Conservation (phyloP, 2,113 vertebrate genomes). For the Microcebus ravelobensis region DNA sequence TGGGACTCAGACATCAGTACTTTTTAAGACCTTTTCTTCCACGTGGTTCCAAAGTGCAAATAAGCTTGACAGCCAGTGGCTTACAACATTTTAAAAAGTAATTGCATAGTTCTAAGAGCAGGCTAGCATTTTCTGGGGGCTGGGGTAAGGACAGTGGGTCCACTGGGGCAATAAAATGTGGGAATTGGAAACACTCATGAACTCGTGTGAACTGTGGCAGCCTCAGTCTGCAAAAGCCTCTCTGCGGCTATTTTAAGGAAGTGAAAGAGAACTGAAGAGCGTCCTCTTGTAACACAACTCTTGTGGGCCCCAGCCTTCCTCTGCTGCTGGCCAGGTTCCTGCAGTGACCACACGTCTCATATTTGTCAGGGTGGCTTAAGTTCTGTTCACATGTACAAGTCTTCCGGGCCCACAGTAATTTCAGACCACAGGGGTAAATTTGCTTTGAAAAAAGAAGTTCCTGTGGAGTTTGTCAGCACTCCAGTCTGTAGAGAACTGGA, state of each 20-base stretch:
- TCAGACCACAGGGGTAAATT: background rate
- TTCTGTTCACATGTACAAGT: conserved; percentile 21
- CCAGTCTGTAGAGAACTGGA: background rate
- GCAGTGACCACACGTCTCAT: conserved; percentile 39
- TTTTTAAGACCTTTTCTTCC: background rate
- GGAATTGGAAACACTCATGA: conserved; percentile 56
- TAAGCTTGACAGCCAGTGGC: background rate
- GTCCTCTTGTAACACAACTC: conserved; percentile 72
- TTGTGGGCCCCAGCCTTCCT: conserved; percentile 54
- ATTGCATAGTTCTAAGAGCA: conserved; percentile 28
- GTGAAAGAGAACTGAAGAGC: conserved; percentile 66
- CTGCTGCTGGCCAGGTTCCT: conserved; percentile 46
- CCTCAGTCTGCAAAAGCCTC: conserved; percentile 28
- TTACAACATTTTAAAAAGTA: background rate
- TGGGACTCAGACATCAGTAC: background rate
- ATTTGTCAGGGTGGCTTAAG: conserved; percentile 59
- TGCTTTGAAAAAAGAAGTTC: conserved; percentile 27
- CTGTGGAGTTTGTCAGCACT: conserved; percentile 2
- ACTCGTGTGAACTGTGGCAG: conserved; percentile 60
- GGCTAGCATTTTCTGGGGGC: background rate
- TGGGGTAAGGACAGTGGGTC: background rate
- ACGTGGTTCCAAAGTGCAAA: background rate
- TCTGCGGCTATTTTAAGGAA: conserved; percentile 79
- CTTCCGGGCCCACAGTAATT: conserved; percentile 7
- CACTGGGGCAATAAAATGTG: background rate